A percentile compares a stretch with the other conserved stretches of the same genome.
phyloP scores from a whole-genome alignment of 1,140 invertebrate species.

The Polyergus mexicanus region DNA sequence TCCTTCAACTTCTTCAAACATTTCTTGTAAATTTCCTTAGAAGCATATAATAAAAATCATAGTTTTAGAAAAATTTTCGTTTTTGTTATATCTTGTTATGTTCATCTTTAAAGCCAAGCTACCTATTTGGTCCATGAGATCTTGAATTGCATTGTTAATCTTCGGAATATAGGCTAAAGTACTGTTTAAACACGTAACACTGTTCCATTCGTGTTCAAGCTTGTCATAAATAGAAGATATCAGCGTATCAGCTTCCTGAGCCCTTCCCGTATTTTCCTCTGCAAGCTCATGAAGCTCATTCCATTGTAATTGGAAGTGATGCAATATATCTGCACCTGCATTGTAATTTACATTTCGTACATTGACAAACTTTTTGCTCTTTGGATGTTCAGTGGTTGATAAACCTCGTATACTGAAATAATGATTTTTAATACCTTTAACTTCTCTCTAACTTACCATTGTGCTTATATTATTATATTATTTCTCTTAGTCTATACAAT shows the following conservation, averaged over 20 bases:
- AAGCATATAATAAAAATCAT: conserved; percentile 43
- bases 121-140: conserved; percentile 89
- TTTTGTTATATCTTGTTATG: neutral
- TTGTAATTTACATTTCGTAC: conserved; percentile 86
- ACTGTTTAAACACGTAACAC: conserved; percentile 86
- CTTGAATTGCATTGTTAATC: conserved; percentile 87
- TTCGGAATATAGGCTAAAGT: conserved; percentile 88
- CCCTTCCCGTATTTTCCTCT: conserved; percentile 89
- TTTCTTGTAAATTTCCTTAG: conserved; percentile 88
- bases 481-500: neutral
- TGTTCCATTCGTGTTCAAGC: conserved; percentile 87
- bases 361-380: conserved; percentile 77
- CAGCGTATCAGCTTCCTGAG: conserved; percentile 87
- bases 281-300: conserved; percentile 88
- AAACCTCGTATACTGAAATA: conserved; percentile 82
- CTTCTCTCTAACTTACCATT: no score
- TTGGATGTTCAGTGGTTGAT: conserved; percentile 77
- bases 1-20: conserved; percentile 89
- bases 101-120: conserved; percentile 37
- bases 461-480: neutral
- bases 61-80: neutral
- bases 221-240: conserved; percentile 87
- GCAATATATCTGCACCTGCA: conserved; percentile 88
- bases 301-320: conserved; percentile 90
- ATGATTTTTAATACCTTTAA: neutral